Evolutionary conservation across 2,888 invertebrate species (phyloP).

Genomic region (Sclerodermus sp.): DNA sequence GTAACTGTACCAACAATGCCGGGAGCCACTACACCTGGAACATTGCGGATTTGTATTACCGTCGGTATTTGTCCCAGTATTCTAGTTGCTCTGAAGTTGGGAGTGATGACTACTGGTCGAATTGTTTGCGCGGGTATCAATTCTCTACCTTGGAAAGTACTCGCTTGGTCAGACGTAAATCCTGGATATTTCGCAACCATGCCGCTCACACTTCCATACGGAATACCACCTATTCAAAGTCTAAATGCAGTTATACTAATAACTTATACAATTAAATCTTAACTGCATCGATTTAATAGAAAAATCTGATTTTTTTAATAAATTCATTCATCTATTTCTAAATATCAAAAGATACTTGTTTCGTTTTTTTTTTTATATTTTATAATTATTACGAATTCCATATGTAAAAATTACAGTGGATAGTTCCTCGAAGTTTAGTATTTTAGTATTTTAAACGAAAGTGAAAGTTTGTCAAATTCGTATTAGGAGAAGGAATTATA

Average conservation of each 20-base stretch:
- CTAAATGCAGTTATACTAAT: not conserved
- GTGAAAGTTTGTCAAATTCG: not conserved
- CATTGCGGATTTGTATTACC: conserved; percentile 43
- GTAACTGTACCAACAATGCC: conserved; percentile 37
- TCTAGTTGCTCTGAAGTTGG: conserved; percentile 34
- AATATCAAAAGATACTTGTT: no score
- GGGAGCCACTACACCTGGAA: conserved; percentile 41
- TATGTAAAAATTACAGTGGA: no score
- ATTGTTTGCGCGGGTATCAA: conserved; percentile 10
- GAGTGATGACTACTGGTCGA: conserved; percentile 31
- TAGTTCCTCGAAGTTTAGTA: no score
- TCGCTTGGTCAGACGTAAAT: not conserved
- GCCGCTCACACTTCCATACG: conserved; percentile 67
- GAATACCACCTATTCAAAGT: conserved; percentile 63
- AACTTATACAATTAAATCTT: no score
- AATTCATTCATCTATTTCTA: no score
- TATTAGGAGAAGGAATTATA: not conserved
- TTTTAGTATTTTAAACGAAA: no score
- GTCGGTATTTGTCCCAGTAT: conserved; percentile 21
- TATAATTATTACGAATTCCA: no score
- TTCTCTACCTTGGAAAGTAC: conserved; percentile 11
- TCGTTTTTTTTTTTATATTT: no score
- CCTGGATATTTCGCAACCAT: conserved; percentile 60
- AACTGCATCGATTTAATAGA: no score
- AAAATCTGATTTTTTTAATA: no score